These are phyloP conservation scores for Egretta garzetta DNA, from an alignment of 2,113 vertebrate species.

Conservation along the genomic window DNA sequence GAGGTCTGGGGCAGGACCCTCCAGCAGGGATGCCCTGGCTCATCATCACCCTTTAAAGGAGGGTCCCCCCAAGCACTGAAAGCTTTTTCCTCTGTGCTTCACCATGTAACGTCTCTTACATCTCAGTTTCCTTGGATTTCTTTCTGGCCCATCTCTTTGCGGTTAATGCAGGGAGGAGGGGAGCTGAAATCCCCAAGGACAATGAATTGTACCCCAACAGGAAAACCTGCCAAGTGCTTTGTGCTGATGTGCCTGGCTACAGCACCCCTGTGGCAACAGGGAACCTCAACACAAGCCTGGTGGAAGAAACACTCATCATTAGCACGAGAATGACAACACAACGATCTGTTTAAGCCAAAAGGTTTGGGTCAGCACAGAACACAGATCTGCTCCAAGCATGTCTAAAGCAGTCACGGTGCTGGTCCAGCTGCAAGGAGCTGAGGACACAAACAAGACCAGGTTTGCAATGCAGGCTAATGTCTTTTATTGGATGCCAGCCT, in stretches of 20 bases:
- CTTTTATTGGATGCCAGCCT: not conserved
- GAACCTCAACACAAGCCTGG: not conserved
- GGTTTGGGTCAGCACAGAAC: not conserved
- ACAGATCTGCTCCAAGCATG: not conserved
- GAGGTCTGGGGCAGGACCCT: not conserved
- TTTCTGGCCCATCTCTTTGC: not conserved
- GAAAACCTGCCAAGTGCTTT: not conserved
- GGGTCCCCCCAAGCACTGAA: not conserved
- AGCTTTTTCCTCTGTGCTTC: not conserved
- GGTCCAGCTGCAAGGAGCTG: not conserved
- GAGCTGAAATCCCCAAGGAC: not conserved
- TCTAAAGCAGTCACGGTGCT: accelerated
- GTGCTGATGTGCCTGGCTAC: not conserved
- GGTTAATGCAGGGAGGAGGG: not conserved
- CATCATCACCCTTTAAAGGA: not conserved
- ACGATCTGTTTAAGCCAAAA: not conserved
- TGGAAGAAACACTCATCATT: not conserved
- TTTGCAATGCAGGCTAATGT: not conserved
- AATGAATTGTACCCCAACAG: not conserved
- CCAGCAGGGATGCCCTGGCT: accelerated
- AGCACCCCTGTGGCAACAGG: not conserved
- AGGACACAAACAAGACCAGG: not conserved
- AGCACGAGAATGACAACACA: accelerated
- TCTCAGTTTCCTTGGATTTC: not conserved
- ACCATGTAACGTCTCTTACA: accelerated